Percentiles rank a stretch among this genome's conserved stretches.
phyloP scores from a whole-genome alignment of 2,797 vertebrate genomes.

The Poeciliopsis infans region DNA sequence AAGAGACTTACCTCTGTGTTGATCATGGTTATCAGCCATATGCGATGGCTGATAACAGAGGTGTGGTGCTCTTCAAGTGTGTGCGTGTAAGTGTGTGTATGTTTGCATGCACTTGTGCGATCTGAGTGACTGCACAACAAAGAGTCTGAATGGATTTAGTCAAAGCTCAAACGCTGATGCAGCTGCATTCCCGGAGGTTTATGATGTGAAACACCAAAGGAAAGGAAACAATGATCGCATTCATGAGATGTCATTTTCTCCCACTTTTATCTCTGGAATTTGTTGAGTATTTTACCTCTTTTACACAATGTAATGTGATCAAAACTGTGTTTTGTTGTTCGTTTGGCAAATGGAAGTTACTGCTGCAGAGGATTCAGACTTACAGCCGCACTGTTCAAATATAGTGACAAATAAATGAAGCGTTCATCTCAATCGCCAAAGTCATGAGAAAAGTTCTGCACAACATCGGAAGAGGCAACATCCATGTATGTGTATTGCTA shows the following conservation, averaged over 20 bases:
- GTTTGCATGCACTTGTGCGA: constrained; percentile 51
- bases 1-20: constrained; percentile 49
- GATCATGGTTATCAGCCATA: constrained; percentile 60
- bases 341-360: constrained; percentile 31
- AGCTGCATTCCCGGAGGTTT: constrained; percentile 80
- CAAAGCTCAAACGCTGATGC: constrained; percentile 79
- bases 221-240: constrained; percentile 83
- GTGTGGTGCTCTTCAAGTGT: constrained; percentile 53
- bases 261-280: constrained; percentile 79
- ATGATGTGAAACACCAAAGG: constrained; percentile 85
- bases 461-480: neutral
- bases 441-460: neutral
- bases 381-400: neutral
- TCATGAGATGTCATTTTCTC: constrained; percentile 81
- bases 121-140: constrained; percentile 82
- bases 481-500: neutral
- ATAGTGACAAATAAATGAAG: neutral
- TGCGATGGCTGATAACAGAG: constrained; percentile 73
- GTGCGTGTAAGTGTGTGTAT: constrained; percentile 18
- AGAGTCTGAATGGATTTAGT: constrained; percentile 77
- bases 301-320: constrained; percentile 61
- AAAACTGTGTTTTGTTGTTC: constrained; percentile 54
- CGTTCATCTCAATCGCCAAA: neutral
- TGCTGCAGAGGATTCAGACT: constrained; percentile 9
- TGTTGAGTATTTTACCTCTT: constrained; percentile 27